Conservation (phyloP, 2,797 vertebrate species). For the Fistularia tabacaria region DNA sequence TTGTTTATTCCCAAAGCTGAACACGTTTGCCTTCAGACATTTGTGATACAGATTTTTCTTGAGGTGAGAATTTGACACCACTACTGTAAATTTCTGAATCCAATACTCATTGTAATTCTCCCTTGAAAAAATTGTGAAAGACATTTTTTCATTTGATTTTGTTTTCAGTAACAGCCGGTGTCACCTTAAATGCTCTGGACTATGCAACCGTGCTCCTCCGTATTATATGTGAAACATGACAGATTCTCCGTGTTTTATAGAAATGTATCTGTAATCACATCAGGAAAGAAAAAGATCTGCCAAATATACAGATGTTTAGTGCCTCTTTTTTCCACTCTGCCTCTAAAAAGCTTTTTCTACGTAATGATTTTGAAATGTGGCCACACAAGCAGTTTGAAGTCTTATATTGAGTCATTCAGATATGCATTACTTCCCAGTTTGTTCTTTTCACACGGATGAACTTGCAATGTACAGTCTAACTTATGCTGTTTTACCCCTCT, state of each 20-base stretch:
- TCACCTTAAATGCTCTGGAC: too few relatives aligned
- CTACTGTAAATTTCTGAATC: too few relatives aligned
- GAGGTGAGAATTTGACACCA: too few relatives aligned
- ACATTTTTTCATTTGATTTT: too few relatives aligned
- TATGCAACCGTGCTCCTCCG: too few relatives aligned
- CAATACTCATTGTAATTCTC: too few relatives aligned
- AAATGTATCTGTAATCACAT: neutral
- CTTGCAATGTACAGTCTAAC: conserved; percentile 67
- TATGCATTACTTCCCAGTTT: conserved; percentile 15
- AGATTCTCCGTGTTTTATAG: neutral
- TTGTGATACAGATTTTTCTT: too few relatives aligned
- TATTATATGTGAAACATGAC: too few relatives aligned
- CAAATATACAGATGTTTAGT: conserved; percentile 39
- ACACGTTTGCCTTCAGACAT: too few relatives aligned
- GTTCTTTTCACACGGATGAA: conserved; percentile 12
- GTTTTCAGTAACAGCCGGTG: too few relatives aligned
- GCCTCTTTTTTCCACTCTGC: conserved; percentile 28
- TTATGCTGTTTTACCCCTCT: conserved; percentile 60
- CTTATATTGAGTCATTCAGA: conserved; percentile 19
- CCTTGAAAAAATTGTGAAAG: too few relatives aligned
- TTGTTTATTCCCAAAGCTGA: too few relatives aligned
- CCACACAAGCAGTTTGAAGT: conserved; percentile 21
- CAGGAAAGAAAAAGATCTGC: neutral
- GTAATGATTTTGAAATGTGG: conserved; percentile 21
- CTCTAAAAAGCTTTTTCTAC: conserved; percentile 19